phyloP scores from a whole-genome alignment of 2,888 invertebrate genomes.

The Euphydryas editha region DNA sequence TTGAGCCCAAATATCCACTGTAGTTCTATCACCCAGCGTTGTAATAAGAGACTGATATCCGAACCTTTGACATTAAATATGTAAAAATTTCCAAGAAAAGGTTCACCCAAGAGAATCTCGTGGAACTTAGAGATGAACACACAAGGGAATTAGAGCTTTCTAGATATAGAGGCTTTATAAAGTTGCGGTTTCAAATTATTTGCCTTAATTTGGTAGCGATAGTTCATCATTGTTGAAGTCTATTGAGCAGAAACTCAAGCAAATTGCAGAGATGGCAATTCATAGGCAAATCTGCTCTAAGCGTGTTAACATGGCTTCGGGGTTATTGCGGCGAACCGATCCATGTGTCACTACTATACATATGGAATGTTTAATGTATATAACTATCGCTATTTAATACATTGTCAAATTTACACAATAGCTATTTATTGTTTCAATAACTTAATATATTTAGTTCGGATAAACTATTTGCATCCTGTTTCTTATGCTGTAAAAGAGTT shows the following conservation, averaged over 20 bases:
- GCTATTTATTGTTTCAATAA: background rate
- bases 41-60: constrained; percentile 58
- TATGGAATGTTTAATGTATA: constrained; percentile 22
- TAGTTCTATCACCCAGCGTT: constrained; percentile 52
- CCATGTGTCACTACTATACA: constrained; percentile 53
- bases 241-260: constrained; percentile 65
- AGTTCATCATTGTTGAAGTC: constrained; percentile 54
- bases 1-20: constrained; percentile 54
- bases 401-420: constrained; percentile 3
- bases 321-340: constrained; percentile 72
- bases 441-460: background rate
- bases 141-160: constrained; percentile 5
- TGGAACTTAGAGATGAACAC: constrained; percentile 23
- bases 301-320: constrained; percentile 75
- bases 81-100: constrained; percentile 48
- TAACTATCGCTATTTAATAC: constrained; percentile 12
- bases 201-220: constrained; percentile 45
- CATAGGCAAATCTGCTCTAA: constrained; percentile 77
- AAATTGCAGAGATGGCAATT: constrained; percentile 71
- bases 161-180: constrained; percentile 6
- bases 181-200: constrained; percentile 23
- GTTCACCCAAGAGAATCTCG: constrained; percentile 45
- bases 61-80: constrained; percentile 54
- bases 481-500: no score
- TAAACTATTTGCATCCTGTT: no score